Evolutionary conservation across 2,888 invertebrate genomes (phyloP).

Genomic region (Rhodophaea formosa): DNA sequence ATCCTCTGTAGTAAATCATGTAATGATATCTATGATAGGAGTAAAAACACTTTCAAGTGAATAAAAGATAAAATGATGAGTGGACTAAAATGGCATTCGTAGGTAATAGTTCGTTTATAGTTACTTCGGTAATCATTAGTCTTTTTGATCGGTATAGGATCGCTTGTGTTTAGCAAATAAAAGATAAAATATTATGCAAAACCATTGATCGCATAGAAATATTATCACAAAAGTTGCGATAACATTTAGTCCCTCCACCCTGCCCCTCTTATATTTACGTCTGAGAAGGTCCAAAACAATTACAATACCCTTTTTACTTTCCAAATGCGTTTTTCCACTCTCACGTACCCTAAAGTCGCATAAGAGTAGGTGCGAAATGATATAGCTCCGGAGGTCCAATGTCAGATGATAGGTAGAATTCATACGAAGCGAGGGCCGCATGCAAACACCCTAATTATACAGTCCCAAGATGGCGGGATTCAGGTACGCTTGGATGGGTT

Average conservation of each 20-base stretch:
- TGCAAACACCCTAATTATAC: conserved; percentile 77
- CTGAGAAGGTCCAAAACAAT: conserved; percentile 12
- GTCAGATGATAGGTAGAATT: conserved; percentile 81
- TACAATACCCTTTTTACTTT: conserved; percentile 53
- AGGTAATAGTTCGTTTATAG: too few species aligned
- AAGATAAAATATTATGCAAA: too few species aligned
- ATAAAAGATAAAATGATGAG: too few species aligned
- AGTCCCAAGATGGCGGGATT: conserved; percentile 64
- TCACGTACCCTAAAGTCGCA: conserved; percentile 40
- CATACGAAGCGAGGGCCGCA: conserved; percentile 70
- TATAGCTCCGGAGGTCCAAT: conserved; percentile 78
- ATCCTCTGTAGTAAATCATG: background rate
- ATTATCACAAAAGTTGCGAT: background rate
- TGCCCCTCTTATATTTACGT: background rate
- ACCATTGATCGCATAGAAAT: too few species aligned
- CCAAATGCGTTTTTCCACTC: conserved; percentile 57
- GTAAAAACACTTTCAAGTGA: too few species aligned
- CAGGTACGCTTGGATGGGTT: conserved; percentile 48
- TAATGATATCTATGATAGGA: too few species aligned
- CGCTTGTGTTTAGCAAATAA: too few species aligned
- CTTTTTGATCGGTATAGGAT: too few species aligned
- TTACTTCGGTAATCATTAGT: too few species aligned
- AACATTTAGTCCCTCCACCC: background rate
- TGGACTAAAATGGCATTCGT: too few species aligned
- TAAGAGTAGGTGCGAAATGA: conserved; percentile 74